These are phyloP conservation scores for Corythaeola cristata DNA, from an alignment of 2,113 vertebrate species.

Conservation along the genomic window DNA sequence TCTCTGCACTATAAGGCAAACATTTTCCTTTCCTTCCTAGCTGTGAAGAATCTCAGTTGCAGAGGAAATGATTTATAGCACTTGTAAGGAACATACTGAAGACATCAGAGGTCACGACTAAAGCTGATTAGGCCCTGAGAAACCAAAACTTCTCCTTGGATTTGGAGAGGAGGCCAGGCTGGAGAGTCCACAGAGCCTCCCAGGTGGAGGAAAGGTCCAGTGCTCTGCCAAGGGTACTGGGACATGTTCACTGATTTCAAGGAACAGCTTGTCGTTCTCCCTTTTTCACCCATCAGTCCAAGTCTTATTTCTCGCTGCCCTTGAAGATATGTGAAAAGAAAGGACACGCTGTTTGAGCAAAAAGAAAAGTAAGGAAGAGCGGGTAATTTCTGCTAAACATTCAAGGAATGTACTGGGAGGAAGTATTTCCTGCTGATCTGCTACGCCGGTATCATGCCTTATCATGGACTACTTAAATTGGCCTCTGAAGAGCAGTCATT, in stretches of 20 bases:
- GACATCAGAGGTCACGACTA: not conserved
- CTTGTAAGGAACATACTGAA: not conserved
- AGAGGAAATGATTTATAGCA: not conserved
- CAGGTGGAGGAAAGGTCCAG: not conserved
- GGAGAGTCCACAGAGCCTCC: not conserved
- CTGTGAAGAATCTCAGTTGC: not conserved
- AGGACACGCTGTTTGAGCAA: not conserved
- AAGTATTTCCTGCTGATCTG: not conserved
- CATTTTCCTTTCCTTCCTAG: not conserved
- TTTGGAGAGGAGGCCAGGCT: not conserved
- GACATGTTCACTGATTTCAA: not conserved
- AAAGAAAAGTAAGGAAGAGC: not conserved
- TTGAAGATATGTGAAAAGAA: not conserved
- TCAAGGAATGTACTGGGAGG: not conserved
- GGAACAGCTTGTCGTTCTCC: not conserved
- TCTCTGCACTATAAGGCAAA: not conserved
- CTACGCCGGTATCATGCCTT: fast-evolving
- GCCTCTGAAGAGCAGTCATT: not conserved
- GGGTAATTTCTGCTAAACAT: not conserved
- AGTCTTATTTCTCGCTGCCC: not conserved
- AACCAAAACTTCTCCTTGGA: not conserved
- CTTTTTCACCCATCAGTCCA: not conserved
- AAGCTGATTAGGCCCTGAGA: not conserved
- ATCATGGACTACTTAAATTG: not conserved
- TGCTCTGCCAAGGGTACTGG: not conserved